A percentile compares a stretch with the other conserved stretches of the same genome.
Conservation (phyloP, 2,888 invertebrate species). For the Acanthosepion pharaonis region DNA sequence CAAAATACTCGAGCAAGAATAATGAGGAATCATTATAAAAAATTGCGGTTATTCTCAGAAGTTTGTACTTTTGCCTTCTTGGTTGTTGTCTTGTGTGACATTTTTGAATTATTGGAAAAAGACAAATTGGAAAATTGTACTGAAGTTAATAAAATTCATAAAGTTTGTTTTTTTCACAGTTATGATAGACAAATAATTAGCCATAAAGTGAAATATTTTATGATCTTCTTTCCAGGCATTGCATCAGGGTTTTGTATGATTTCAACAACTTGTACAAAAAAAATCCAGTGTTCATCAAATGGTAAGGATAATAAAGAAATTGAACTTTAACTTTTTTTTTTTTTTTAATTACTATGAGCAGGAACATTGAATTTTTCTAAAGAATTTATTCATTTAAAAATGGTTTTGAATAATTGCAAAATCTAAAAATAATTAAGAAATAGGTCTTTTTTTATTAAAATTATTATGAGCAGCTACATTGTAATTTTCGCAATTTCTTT, state of each 20-base stretch:
- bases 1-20: neutral
- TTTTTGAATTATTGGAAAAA: neutral
- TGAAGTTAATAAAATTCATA: neutral
- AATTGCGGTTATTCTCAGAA: neutral
- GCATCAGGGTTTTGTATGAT: neutral
- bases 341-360: too few relatives aligned
- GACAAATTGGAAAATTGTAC: too few relatives aligned
- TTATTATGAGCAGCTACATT: too few relatives aligned
- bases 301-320: neutral
- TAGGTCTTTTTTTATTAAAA: too few relatives aligned
- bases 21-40: neutral
- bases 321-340: neutral
- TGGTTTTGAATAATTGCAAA: too few relatives aligned
- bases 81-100: neutral
- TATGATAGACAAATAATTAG: neutral
- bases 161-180: neutral
- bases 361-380: too few relatives aligned
- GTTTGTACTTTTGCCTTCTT: neutral
- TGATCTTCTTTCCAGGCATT: neutral
- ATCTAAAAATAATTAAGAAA: too few relatives aligned
- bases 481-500: too few relatives aligned
- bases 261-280: neutral
- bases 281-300: neutral
- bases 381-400: too few relatives aligned
- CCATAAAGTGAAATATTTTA: neutral